These are phyloP conservation scores for Diorhabda carinulata DNA, from an alignment of 1,140 invertebrate genomes.

Conservation along the genomic window DNA sequence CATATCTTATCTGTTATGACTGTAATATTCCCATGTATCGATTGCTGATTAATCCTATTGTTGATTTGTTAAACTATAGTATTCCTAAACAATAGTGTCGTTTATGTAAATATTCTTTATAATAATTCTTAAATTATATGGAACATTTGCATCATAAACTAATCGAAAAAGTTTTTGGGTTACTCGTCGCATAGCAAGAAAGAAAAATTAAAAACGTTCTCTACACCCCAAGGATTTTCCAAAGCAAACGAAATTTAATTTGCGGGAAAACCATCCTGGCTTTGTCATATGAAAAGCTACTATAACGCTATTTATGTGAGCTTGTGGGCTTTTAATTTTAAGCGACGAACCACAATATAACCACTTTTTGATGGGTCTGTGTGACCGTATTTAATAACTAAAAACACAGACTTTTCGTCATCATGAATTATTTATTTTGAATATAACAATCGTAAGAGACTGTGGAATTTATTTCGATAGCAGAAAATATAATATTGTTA, in stretches of 20 bases:
- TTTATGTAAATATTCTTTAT: too few relatives aligned
- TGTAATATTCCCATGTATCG: too few relatives aligned
- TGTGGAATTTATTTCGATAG: too few relatives aligned
- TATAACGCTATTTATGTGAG: conserved; percentile 4
- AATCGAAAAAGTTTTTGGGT: background rate
- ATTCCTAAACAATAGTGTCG: too few relatives aligned
- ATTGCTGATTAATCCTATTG: too few relatives aligned
- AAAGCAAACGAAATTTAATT: conserved; percentile 6
- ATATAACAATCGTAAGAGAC: too few relatives aligned
- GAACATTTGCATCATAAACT: background rate
- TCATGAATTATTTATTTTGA: too few relatives aligned
- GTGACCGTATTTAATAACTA: background rate
- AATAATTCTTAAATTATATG: background rate
- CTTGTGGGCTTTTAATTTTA: conserved; percentile 10
- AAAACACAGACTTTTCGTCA: background rate
- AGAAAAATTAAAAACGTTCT: background rate
- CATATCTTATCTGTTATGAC: too few relatives aligned
- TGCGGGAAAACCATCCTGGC: background rate
- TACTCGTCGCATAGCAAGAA: background rate
- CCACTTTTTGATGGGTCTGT: background rate
- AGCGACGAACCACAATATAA: background rate
- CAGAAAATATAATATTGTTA: too few relatives aligned
- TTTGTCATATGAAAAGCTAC: conserved; percentile 10
- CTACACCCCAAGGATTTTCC: background rate
- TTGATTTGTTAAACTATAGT: too few relatives aligned